These are phyloP conservation scores for Apis laboriosa DNA, from an alignment of 1,140 invertebrate species.

Conservation along the genomic window DNA sequence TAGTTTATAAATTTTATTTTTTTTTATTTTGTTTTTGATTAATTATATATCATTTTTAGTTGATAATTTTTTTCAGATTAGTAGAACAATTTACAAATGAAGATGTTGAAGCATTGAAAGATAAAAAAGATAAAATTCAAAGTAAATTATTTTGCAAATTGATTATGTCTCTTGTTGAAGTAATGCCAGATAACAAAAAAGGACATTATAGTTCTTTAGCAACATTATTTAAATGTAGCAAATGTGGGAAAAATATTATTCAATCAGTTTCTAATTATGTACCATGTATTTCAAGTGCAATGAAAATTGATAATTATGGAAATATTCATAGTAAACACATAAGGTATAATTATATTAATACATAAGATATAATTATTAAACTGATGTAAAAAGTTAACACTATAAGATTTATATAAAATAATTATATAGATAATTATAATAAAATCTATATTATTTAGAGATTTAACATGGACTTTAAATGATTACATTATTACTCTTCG, in stretches of 20 bases:
- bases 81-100: constrained; percentile 90
- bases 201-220: constrained; percentile 91
- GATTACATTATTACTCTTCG: constrained; percentile 89
- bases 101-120: constrained; percentile 88
- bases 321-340: constrained; percentile 86
- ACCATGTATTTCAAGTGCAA: constrained; percentile 85
- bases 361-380: constrained; percentile 78
- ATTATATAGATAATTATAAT: constrained; percentile 15
- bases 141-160: constrained; percentile 91
- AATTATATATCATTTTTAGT: constrained; percentile 8
- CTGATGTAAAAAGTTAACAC: background rate
- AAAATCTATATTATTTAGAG: constrained; percentile 80
- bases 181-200: constrained; percentile 85
- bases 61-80: constrained; percentile 82
- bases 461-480: constrained; percentile 90
- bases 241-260: constrained; percentile 83
- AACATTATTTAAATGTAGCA: constrained; percentile 86
- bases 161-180: constrained; percentile 87
- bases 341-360: constrained; percentile 81
- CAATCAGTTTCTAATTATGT: constrained; percentile 85
- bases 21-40: background rate
- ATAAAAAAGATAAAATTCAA: constrained; percentile 92
- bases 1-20: background rate
- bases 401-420: constrained; percentile 5
- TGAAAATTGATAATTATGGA: constrained; percentile 86